A percentile compares a stretch with the other conserved stretches of the same genome.
Evolutionary conservation across 1,140 invertebrate species (phyloP).

Genomic region (Cherax destructor): DNA sequence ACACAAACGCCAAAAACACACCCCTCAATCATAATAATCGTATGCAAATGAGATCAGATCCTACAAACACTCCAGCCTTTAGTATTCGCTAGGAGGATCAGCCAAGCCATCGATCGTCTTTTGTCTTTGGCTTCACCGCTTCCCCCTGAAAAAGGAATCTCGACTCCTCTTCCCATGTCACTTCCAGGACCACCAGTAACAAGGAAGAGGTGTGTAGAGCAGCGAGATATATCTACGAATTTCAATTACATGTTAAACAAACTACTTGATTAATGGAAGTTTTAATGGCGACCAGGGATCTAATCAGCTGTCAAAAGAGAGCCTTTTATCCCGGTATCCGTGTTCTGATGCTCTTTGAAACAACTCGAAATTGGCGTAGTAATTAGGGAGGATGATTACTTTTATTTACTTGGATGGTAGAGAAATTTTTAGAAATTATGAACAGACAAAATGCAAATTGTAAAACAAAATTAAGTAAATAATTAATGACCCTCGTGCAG

Average conservation of each 20-base stretch:
- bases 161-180: background rate
- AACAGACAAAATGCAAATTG: too few relatives aligned
- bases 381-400: background rate
- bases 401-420: too few relatives aligned
- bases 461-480: too few relatives aligned
- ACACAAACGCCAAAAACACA: constrained; percentile 48
- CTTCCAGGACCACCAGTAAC: background rate
- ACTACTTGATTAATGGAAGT: background rate
- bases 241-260: background rate
- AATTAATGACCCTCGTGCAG: too few relatives aligned
- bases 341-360: background rate
- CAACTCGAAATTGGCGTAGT: background rate
- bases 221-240: background rate
- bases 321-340: background rate
- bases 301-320: background rate
- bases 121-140: constrained; percentile 11
- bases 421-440: too few relatives aligned
- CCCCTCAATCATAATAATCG: constrained; percentile 48
- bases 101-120: constrained; percentile 2
- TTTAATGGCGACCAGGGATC: background rate
- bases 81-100: background rate
- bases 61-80: constrained; percentile 45
- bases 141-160: background rate
- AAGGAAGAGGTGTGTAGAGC: too few relatives aligned
- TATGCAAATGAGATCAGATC: constrained; percentile 49